Percentiles rank a stretch among this genome's conserved stretches.
These are phyloP conservation scores for Syncerus caffer DNA, from an alignment of 2,797 vertebrate species.

Conservation along the genomic window DNA sequence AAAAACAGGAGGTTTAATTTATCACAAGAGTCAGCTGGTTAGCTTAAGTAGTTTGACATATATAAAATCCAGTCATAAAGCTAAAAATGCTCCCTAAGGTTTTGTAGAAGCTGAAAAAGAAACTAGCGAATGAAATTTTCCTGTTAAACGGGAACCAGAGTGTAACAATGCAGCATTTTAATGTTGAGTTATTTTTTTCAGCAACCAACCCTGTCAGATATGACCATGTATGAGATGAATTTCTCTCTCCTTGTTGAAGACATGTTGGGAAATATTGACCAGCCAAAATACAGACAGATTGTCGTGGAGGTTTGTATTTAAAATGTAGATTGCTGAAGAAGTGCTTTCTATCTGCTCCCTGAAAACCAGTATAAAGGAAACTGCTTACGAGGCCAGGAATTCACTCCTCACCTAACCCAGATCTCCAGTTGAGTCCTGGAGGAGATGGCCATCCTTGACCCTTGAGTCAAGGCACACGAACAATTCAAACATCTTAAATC, in stretches of 20 bases:
- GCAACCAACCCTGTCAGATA: conserved; percentile 98
- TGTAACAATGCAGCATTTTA: not conserved
- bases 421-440: not conserved
- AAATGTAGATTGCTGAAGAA: not conserved
- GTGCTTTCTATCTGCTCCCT: not conserved
- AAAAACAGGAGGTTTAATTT: conserved; percentile 28
- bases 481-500: not conserved
- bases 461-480: not conserved
- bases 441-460: not conserved
- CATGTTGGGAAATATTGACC: conserved; percentile 92
- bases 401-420: not conserved
- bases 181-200: conserved; percentile 77
- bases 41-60: conserved; percentile 24
- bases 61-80: not conserved
- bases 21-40: not conserved
- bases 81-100: conserved; percentile 6
- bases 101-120: conserved; percentile 35
- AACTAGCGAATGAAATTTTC: conserved; percentile 11
- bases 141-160: not conserved
- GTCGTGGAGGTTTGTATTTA: conserved; percentile 92
- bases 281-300: conserved; percentile 96
- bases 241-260: conserved; percentile 98
- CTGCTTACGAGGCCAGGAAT: not conserved
- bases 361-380: not conserved
- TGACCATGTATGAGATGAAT: conserved; percentile 99